phyloP scores from a whole-genome alignment of 1,140 invertebrate species.

The Tetramorium simillimum region DNA sequence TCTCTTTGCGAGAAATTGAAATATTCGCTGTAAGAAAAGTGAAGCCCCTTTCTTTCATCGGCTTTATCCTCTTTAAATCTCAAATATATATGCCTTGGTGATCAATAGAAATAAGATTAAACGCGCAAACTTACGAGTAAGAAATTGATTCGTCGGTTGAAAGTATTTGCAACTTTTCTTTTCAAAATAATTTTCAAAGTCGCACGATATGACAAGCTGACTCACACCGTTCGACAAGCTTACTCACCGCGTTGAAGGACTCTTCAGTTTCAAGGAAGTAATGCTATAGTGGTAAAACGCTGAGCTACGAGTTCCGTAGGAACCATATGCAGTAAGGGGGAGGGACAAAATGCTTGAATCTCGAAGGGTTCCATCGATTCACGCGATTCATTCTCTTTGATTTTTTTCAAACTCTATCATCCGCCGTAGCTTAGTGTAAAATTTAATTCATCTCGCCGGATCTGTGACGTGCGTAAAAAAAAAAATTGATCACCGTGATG shows the following conservation, averaged over 20 bases:
- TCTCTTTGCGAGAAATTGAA: neutral
- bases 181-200: neutral
- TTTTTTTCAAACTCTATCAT: neutral
- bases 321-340: slow-evolving; percentile 54
- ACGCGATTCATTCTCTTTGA: slow-evolving; percentile 1
- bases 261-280: slow-evolving; percentile 66
- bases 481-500: neutral
- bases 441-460: slow-evolving; percentile 15
- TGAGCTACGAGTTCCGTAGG: slow-evolving; percentile 67
- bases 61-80: neutral
- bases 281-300: slow-evolving; percentile 64
- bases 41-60: neutral
- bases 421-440: neutral
- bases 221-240: slow-evolving; percentile 23
- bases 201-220: slow-evolving; percentile 35
- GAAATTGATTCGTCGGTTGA: neutral
- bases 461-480: neutral
- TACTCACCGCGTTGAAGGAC: slow-evolving; percentile 46
- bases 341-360: slow-evolving; percentile 66
- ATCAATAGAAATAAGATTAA: neutral
- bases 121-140: neutral
- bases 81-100: neutral
- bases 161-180: neutral
- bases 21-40: neutral
- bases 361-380: slow-evolving; percentile 51